Percentiles rank a stretch among this genome's conserved stretches.
These are phyloP conservation scores for Tolmerus cingulatus DNA, from an alignment of 2,888 invertebrate species.

Conservation along the genomic window DNA sequence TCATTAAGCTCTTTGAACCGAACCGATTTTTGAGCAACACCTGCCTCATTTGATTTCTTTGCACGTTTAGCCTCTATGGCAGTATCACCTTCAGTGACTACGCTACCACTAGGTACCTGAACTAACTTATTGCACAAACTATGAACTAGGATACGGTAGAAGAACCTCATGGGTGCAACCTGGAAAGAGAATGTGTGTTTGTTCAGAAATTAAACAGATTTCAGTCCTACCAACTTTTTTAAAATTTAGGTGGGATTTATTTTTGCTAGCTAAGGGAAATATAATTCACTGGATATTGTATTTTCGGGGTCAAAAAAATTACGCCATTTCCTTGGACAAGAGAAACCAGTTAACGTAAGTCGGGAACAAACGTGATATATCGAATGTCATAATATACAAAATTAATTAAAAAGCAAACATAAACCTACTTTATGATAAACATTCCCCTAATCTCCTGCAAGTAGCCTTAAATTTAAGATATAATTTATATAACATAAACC, in stretches of 20 bases:
- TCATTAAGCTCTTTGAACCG: slow-evolving; percentile 32
- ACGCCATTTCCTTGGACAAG: too few species aligned
- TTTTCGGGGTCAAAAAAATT: too few species aligned
- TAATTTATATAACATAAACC: neutral
- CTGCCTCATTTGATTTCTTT: slow-evolving; percentile 45
- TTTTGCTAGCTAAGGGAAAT: too few species aligned
- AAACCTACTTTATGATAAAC: neutral
- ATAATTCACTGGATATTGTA: too few species aligned
- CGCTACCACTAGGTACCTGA: slow-evolving; percentile 38
- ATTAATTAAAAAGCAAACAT: too few species aligned
- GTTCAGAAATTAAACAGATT: neutral
- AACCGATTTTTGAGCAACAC: slow-evolving; percentile 10
- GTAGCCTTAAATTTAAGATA: neutral
- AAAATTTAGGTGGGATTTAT: neutral
- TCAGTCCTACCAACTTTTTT: neutral
- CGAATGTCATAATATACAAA: too few species aligned
- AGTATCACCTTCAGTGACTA: slow-evolving; percentile 34
- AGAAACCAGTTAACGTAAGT: too few species aligned
- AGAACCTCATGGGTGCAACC: slow-evolving; percentile 72
- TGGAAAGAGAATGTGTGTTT: slow-evolving; percentile 54
- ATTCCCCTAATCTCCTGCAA: neutral
- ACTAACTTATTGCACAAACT: slow-evolving; percentile 51
- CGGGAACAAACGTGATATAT: too few species aligned
- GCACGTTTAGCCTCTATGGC: slow-evolving; percentile 50
- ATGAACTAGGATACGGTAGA: slow-evolving; percentile 68